These are phyloP conservation scores for Megalopta genalis DNA, from an alignment of 1,140 invertebrate genomes.

Conservation along the genomic window DNA sequence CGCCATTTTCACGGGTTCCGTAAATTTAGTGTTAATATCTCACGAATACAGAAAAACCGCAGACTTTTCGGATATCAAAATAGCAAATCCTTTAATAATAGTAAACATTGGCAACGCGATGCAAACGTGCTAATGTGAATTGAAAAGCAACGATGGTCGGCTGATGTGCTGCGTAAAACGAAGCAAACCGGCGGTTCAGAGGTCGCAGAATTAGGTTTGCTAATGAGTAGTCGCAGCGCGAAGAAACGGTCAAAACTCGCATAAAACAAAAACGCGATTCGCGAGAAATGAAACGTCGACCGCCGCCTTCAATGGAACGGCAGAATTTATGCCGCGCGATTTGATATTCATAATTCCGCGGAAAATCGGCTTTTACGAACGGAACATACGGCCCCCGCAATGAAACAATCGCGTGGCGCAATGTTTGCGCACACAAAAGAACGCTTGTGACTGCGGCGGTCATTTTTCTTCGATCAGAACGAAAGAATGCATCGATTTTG, in stretches of 20 bases:
- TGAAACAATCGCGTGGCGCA: background rate
- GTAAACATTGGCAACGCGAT: too few relatives aligned
- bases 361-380: background rate
- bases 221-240: background rate
- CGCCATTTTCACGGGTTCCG: too few relatives aligned
- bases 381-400: background rate
- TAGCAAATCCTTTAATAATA: too few relatives aligned
- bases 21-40: too few relatives aligned
- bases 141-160: background rate
- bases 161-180: background rate
- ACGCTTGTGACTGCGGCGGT: background rate
- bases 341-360: background rate
- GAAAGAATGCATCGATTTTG: too few relatives aligned
- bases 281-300: background rate
- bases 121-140: background rate
- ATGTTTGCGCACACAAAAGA: background rate
- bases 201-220: constrained; percentile 2
- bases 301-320: background rate
- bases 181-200: background rate
- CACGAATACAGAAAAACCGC: too few relatives aligned
- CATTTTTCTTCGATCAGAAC: background rate
- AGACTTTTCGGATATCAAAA: too few relatives aligned
- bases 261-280: background rate
- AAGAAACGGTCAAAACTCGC: too few relatives aligned
- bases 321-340: background rate